Base-by-base conservation (phyloP, 92 coral and sea anemone genomes). In the Epizoanthus fatuus region DNA sequence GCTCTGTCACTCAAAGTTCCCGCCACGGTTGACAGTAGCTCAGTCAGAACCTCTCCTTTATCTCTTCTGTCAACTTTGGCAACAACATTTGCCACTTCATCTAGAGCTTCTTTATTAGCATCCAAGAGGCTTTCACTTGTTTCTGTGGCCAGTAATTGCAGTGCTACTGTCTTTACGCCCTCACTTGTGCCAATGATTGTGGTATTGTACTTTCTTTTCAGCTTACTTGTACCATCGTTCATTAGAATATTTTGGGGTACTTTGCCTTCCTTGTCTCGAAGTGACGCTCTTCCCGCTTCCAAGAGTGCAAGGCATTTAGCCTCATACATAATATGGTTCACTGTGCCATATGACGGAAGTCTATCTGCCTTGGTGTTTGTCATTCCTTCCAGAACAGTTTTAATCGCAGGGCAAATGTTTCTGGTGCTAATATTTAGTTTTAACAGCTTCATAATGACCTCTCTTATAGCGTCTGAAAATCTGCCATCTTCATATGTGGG, bases 291-390 rank as follows among this genome's bases (percentile, higher is more conserved):
- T 4, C 79, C 79, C 7, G 79, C 79, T 15, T 72, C 57, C 32
- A 72, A 19, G 7, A 72, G 29, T 38, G 79, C 79, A 2, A 72
- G 35, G 29, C 20, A 72, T 12, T 47, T 39, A 4, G 54, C 59
- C 79, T 72, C 59, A 17, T 72, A 49, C 79, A 42, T 72, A 35
- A 72, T 72, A 15, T 72, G 38, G 25, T 72, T 72, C 15, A 72
- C 54, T 40, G 79, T 72, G 17, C 79, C 79, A 42, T 72, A 72
- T 44, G 79, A 45, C 5, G 79, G 79, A 9, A 72, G 79, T 13
- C 79, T 72, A 11, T 40, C 7, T 7, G 42, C 60, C 0, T 15
- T 72, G 2, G 9, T 4, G 54, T 40, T 49, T 15, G 60, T n/a
- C 38, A 72, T 14, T 13, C 54, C 57, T 72, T 72, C 79, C 12